Evolutionary conservation across 2,888 invertebrate genomes (phyloP), one percentile per base, ranked within the genome.

Genomic region (Epiblema foenella): DNA sequence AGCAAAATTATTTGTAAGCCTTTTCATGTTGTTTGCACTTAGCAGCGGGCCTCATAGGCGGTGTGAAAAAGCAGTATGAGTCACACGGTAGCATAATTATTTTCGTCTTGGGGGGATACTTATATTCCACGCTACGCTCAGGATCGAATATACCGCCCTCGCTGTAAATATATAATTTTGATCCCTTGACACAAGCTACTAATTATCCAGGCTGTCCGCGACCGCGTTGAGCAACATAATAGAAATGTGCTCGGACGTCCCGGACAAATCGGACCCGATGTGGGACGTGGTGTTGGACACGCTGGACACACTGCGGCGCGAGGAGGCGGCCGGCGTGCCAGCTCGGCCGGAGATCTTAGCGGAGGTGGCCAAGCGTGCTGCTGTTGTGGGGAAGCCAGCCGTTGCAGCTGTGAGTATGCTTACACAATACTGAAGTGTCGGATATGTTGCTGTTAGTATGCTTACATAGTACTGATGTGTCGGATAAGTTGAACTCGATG

Each of bases 131-230:
- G n/a, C n/a, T n/a, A n/a, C n/a, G n/a, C n/a, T n/a, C n/a, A n/a
- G n/a, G n/a, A n/a, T n/a, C n/a, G n/a, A n/a, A n/a, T n/a, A n/a
- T n/a, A n/a, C n/a, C n/a, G n/a, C n/a, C n/a, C n/a, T n/a, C n/a
- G n/a, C n/a, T n/a, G n/a, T n/a, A n/a, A n/a, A n/a, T n/a, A n/a
- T n/a, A n/a, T n/a, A n/a, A n/a, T n/a, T n/a, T n/a, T n/a, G n/a
- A n/a, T n/a, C n/a, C n/a, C n/a, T n/a, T n/a, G n/a, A n/a, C n/a
- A n/a, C n/a, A n/a, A n/a, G n/a, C n/a, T n/a, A n/a, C n/a, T n/a
- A n/a, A n/a, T n/a, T n/a, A n/a, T 15, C 0, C 79, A 93, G 92
- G 69, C 75, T 93, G 65, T 91, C 93, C 74, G 92, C 93, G 3
- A 78, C 83, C 18, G 89, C 89, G 0, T 73, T 92, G 2, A 78